Percentiles rank a stretch among this genome's conserved stretches.
These are phyloP conservation scores for human (Homo sapiens) DNA, from an alignment of 2,113 vertebrate species.

Conservation along the genomic window GRCh38 chr4:184074501-184075000, in stretches of 20 bases:
- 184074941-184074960: background rate
- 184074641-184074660: too few relatives aligned
- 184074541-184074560: too few relatives aligned
- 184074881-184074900: background rate
- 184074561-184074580: too few relatives aligned
- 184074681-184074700: background rate
- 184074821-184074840: background rate
- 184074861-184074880: background rate
- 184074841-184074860: background rate
- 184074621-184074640: too few relatives aligned
- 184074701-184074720: background rate
- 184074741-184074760: background rate
- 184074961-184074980: background rate
- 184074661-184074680: too few relatives aligned
- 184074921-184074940: background rate
- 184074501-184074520: too few relatives aligned
- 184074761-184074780: background rate
- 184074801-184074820: background rate
- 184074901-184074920: background rate
- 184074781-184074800: background rate
- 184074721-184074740: background rate
- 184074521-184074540: too few relatives aligned
- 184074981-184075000: background rate
- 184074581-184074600: too few relatives aligned
- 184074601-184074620: too few relatives aligned